Base-by-base conservation (phyloP, 2,113 vertebrate genomes). In the Amblyornis subalaris region DNA sequence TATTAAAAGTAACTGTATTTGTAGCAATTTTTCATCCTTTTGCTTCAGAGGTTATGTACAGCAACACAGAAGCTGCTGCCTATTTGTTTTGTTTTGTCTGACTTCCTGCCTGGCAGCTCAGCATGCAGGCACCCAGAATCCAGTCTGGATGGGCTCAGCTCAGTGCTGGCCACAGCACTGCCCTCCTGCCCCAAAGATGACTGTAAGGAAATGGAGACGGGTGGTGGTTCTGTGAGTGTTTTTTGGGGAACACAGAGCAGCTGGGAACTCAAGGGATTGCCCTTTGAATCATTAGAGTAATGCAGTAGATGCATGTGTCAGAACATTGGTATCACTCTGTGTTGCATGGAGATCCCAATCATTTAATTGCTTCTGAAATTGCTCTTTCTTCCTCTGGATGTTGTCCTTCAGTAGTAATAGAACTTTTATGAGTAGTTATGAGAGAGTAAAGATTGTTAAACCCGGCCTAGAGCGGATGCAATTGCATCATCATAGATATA, bases 151-250 rank as follows among this genome's bases (percentile, higher is more conserved):
- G 58, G 67, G 40, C 45, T 86, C 38, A 35, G 53, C 38, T 76
- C 50, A 7, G 19, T 15, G 11, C 35, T 0, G 0, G n/a, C 18
- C 0, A 1, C 44, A 8, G 51, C 5, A 1, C 28, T 0, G 9
- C 78, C 35, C 47, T 81, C 38, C 67, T 58, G 38, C 42, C 26
- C 24, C 3, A 1, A 0, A 73, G 54, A 6, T 13, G 62, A 26
- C 47, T 70, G 21, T 29, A 76, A 65, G 54, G 71, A 61, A 40
- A 48, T 7, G 12, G n/a, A 80, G n/a, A 23, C 45, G 50, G 47
- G 3, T 1, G 3, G 23, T 26, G 31, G 33, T 26, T 79, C 69
- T 95, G 33, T 1, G 4, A 45, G 23, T 23, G 28, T n/a, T 0
- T 0, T 73, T 76, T 57, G 45, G 17, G 25, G 6, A 66, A 7